Evolutionary conservation across 1,140 invertebrate genomes (phyloP), one percentile per base, ranked within the genome.

Genomic region (Drosophila kepulauana): DNA sequence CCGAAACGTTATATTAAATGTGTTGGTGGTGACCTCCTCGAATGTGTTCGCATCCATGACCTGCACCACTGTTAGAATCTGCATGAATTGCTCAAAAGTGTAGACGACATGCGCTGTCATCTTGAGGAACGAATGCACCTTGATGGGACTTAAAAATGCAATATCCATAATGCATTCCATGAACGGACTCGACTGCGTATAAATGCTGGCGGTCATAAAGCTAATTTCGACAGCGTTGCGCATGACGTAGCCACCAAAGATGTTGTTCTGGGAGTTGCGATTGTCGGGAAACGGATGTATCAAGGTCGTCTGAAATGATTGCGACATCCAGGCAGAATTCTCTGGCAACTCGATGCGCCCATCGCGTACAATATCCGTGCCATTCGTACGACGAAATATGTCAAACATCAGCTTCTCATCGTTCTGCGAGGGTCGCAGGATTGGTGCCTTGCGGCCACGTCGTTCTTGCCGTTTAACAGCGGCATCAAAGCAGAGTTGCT

Each of bases 191-290:
- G 92, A 91, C 71, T 94, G 94, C 33, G 94, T 95, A 86, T 91
- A 94, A 87, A 90, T 81, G 79, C 93, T 94, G 10, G 94, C 95
- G 74, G 95, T 94, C 5, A 95, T 93, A 93, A 94, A 96, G 11
- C 95, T 96, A 7, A 97, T 90, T 93, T 97, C 97, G 56, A 95
- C 93, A 8, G 96, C 96, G 66, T 95, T 94, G 49, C 96, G 93
- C 95, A 97, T 97, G 15, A 97, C 92, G 92, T 95, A 97, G 2
- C 97, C 97, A 68, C 96, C 97, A 93, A 97, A 97, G 13, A 97
- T 95, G 85, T 96, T 97, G 84, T 96, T 96, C 74, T 96, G 95
- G 11, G 96, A 92, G 92, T 97, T 97, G 59, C 96, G 80, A 56
- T 89, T 77, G 13, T 92, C 79, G 1, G 91, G 91, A 20, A 86